Evolutionary conservation across 1,140 invertebrate genomes (phyloP), one percentile per base, ranked within the genome.

Genomic region (Lordiphosa collinella): DNA sequence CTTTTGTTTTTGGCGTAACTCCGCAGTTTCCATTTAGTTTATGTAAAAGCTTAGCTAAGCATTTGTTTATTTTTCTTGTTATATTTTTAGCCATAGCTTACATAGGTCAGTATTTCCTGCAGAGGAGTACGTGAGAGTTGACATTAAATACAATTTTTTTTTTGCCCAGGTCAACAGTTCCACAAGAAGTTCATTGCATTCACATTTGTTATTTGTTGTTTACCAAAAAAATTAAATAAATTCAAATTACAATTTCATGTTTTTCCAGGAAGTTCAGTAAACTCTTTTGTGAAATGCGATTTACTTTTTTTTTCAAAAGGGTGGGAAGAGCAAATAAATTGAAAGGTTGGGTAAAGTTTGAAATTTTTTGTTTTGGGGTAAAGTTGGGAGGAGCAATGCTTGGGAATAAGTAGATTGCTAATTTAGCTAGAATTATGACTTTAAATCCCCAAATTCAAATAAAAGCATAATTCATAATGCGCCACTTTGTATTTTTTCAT

Each of bases 101-200:
- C 62, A 82, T 82, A 82, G 76, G 76, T 82, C 76, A 82, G 76
- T 82, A 70, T 37, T 78, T 71, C n/a, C 43, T 22, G 41, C 61
- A 57, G 58, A 36, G 55, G 58, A 40, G 12, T 14, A 29, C 5
- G 52, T 37, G 25, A 52, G 16, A 22, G 13, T 14, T 53, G 22
- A 13, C 25, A 13, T 32, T 7, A 46, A 57, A 14, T 52, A 7
- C 25, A n/a, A 35, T 55, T 36, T 59, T 55, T 36, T 59, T 55
- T 63, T 49, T 31, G 12, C 29, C 3, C 32, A 29, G 10, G 13
- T 40, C 34, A 51, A 48, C 38, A 56, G 35, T 63, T 58, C 25
- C 10, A 34, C n/a, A 12, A 37, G 18, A 53, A 47, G 73, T 76
- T 76, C 66, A 67, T 70, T 69, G 66, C 55, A 43, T 58, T 52